phyloP scores from a whole-genome alignment of 2,113 vertebrate genomes.

The Petrocephalus zakoni region DNA sequence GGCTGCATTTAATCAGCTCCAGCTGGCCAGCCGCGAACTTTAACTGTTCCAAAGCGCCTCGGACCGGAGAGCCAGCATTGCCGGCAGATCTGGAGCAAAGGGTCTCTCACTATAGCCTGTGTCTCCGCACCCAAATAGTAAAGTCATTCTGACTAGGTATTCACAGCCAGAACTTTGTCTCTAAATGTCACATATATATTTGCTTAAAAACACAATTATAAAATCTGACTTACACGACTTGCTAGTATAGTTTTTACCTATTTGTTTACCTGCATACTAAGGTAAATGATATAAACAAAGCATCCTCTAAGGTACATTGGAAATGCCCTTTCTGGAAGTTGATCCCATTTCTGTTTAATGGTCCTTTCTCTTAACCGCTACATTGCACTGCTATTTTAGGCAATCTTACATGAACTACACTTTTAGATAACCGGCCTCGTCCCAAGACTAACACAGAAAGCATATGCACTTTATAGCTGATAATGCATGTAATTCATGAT shows the following conservation, averaged over 20 bases:
- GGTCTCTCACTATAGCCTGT: neutral
- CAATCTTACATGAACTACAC: neutral
- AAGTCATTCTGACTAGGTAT: neutral
- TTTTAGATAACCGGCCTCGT: neutral
- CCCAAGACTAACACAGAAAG: neutral
- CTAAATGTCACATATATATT: neutral
- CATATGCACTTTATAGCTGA: neutral
- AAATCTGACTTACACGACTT: neutral
- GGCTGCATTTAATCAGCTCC: slow-evolving; percentile 63
- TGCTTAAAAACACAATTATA: neutral
- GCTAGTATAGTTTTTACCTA: neutral
- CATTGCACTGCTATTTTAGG: neutral
- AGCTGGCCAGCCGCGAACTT: slow-evolving; percentile 34
- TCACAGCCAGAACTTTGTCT: no score
- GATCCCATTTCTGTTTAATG: neutral
- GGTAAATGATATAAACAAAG: neutral
- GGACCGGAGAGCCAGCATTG: slow-evolving; percentile 16
- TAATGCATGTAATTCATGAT: neutral
- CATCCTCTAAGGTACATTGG: neutral
- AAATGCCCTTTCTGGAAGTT: neutral
- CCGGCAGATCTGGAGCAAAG: slow-evolving; percentile 23
- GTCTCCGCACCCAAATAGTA: neutral
- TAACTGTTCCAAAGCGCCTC: slow-evolving; percentile 32
- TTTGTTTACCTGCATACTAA: neutral
- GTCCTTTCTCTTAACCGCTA: neutral